Conservation (phyloP, 2,797 vertebrate species). For the Anguilla megastoma region DNA sequence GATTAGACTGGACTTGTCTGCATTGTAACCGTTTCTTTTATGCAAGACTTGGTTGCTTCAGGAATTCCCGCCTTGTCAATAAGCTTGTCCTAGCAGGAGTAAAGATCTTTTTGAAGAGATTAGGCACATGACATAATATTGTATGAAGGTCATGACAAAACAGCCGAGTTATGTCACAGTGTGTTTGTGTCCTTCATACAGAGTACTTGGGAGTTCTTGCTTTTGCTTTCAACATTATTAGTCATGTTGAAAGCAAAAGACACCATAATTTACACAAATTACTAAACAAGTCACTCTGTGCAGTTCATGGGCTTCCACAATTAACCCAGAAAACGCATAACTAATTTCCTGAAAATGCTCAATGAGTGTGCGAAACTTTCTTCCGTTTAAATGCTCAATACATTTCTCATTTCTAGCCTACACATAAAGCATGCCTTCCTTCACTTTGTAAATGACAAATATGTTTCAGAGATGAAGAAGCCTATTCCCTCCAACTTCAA, state of each 20-base stretch:
- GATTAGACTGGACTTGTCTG: not conserved
- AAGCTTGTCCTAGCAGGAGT: conserved; percentile 49
- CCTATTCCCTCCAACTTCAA: not conserved
- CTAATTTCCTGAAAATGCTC: not conserved
- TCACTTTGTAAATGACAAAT: not conserved
- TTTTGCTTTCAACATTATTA: not conserved
- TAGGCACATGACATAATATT: conserved; percentile 22
- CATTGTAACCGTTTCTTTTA: not conserved
- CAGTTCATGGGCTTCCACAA: not conserved
- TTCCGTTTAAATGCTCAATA: not conserved
- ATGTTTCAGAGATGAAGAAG: not conserved
- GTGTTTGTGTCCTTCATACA: not conserved
- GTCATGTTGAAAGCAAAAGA: not conserved
- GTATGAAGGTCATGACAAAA: not conserved
- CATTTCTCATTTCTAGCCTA: not conserved
- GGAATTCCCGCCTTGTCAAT: conserved; percentile 16
- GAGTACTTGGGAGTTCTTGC: not conserved
- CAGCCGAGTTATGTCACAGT: not conserved
- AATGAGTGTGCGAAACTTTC: not conserved
- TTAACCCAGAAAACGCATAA: not conserved
- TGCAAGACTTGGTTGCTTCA: not conserved
- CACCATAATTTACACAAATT: not conserved
- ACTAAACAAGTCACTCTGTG: not conserved
- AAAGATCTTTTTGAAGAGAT: conserved; percentile 35
- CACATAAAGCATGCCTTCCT: not conserved